Evolutionary conservation across 1,140 invertebrate genomes (phyloP).

Genomic region (Telenomus remus): DNA sequence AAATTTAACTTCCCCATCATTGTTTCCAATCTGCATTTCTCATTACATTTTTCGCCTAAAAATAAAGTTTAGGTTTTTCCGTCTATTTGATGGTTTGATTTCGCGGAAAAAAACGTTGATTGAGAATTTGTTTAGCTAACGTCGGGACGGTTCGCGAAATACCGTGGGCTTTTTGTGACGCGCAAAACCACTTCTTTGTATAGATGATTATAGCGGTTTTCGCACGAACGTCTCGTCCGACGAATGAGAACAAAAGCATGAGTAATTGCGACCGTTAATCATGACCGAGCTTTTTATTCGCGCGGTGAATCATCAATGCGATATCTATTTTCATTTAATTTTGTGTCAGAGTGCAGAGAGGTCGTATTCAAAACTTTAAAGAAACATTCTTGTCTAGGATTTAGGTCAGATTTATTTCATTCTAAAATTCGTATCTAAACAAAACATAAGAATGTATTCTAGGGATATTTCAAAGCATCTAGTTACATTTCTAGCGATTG

Average conservation of each 20-base stretch:
- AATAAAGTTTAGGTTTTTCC: too few relatives aligned
- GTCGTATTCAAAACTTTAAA: background rate
- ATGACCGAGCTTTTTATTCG: slow-evolving; percentile 11
- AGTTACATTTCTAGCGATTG: too few relatives aligned
- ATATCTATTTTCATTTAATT: slow-evolving; percentile 22
- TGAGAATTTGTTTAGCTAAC: slow-evolving; percentile 13
- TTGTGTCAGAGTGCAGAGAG: slow-evolving; percentile 14
- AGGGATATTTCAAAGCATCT: too few relatives aligned
- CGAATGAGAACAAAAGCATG: slow-evolving; percentile 39
- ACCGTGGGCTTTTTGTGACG: slow-evolving; percentile 15
- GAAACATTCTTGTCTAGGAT: too few relatives aligned
- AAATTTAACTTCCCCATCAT: background rate
- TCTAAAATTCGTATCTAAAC: too few relatives aligned
- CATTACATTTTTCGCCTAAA: background rate
- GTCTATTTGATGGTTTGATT: too few relatives aligned
- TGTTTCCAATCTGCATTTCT: background rate
- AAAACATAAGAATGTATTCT: too few relatives aligned
- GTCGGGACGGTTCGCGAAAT: slow-evolving; percentile 22
- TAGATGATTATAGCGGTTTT: slow-evolving; percentile 4
- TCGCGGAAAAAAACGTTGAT: background rate
- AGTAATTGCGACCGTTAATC: slow-evolving; percentile 32
- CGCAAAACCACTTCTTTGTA: slow-evolving; percentile 17
- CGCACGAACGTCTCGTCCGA: slow-evolving; percentile 12
- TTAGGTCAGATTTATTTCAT: slow-evolving; percentile 2
- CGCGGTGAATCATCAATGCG: slow-evolving; percentile 15